Evolutionary conservation across 1,140 invertebrate species (phyloP), one percentile per base, ranked within the genome.

Genomic region (Drosophila pruinosa): DNA sequence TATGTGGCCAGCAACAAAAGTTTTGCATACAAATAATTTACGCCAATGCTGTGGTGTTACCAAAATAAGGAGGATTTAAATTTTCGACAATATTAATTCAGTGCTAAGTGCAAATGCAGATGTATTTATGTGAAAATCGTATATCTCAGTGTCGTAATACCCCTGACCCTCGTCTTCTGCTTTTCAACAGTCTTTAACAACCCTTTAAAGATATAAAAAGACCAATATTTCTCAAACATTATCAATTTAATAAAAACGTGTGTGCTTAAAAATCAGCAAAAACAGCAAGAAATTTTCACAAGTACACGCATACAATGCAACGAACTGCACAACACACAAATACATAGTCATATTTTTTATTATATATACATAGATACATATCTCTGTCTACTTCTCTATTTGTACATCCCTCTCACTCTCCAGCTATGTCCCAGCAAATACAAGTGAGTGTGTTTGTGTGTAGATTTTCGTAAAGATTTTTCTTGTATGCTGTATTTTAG

Each of bases 71-170:
- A 19, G 41, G 17, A 45, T 17, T 64, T 3, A 8, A 22, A 36
- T 39, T 6, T 0, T 10, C 12, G n/a, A n/a, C 2, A 48, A 41
- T 65, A 31, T 39, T 7, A 45, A 28, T 19, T 14, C 54, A 47
- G 57, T 56, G 57, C 50, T 68, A 48, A 31, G 38, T 36, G 21
- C 34, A 56, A 64, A 38, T 45, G 62, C 45, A 53, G 21, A 26
- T 67, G 54, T 31, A 21, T 69, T 53, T 43, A 47, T 78, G 57
- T 61, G 26, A 53, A 53, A 67, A 68, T 38, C 34, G 19, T 41
- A 41, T 26, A 39, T 38, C 8, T 31, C 22, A 67, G 62, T 72
- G 69, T 65, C 52, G 68, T 71, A 71, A 71, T 57, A 71, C 6
- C 4, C 15, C 4, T 17, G n/a, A 22, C 2, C 21, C 4, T 10